Percentiles rank a stretch among this genome's conserved stretches.
Evolutionary conservation across 1,140 invertebrate genomes (phyloP).

Genomic region (Nasonia longicornis): DNA sequence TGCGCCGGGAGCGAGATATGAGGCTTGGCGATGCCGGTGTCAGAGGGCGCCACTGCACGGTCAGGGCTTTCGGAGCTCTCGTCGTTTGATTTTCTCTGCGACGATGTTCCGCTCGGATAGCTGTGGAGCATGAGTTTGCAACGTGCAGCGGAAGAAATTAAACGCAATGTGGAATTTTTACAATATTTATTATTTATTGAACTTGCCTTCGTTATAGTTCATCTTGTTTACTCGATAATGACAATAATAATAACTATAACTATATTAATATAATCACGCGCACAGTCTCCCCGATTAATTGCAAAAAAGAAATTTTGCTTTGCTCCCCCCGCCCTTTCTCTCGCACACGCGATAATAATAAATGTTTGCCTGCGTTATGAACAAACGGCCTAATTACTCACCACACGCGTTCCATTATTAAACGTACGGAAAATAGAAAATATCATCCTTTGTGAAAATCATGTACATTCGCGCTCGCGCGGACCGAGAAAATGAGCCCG

Average conservation of each 20-base stretch:
- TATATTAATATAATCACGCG: conserved; percentile 40
- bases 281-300: conserved; percentile 20
- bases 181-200: conserved; percentile 46
- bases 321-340: neutral
- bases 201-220: conserved; percentile 40
- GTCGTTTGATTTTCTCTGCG: too few relatives aligned
- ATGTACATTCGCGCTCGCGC: conserved; percentile 49
- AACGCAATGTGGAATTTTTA: conserved; percentile 20
- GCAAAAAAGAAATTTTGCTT: conserved; percentile 20
- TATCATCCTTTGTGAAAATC: conserved; percentile 53
- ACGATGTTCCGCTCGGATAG: too few relatives aligned
- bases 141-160: too few relatives aligned
- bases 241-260: conserved; percentile 46
- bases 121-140: too few relatives aligned
- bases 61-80: neutral
- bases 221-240: conserved; percentile 43
- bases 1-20: neutral
- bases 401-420: conserved; percentile 50
- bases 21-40: neutral
- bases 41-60: neutral
- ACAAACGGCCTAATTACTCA: conserved; percentile 45
- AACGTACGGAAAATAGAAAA: conserved; percentile 60
- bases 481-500: neutral
- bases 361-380: conserved; percentile 23
- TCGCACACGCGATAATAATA: neutral